Base-by-base conservation (phyloP, 2,888 invertebrate genomes). In the Tetramorium bicarinatum region DNA sequence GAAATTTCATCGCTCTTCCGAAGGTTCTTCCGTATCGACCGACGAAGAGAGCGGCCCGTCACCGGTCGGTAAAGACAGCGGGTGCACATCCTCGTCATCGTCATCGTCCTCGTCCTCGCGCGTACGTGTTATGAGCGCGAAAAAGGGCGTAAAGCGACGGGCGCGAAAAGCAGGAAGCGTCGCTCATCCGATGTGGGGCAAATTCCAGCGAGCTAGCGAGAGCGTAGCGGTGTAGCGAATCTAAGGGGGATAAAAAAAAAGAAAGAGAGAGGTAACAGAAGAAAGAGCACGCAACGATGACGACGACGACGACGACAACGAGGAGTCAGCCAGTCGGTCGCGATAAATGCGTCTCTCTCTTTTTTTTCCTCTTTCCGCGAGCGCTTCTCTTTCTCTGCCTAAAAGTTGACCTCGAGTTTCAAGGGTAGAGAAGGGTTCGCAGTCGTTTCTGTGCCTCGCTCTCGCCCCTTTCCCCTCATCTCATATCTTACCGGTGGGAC, bases 331-430 rank as follows among this genome's bases (percentile, higher is more conserved):
- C 74, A 79, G 79, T 72, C 79, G 79, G 72, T 72, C 56, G 79
- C 72, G 44, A 56, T 72, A 61, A 59, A 47, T 84, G 82, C 67
- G 84, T 90, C 86, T 89, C 79, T 86, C 82, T 85, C 82, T 85
- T 80, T 87, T 87, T 49, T 84, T 75, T 66, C 54, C 11, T 66
- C 56, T 85, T 84, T 71, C 62, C 82, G 59, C 66, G 59, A 34
- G 29, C 71, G 87, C 82, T 59, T 87, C 85, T 90, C 91, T 88
- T 87, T 93, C 93, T 92, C 91, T 93, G 93, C 94, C 95, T 93
- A 93, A 95, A 95, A 93, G 95, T 94, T 95, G 95, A 95, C 95
- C 95, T 95, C 95, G 95, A 95, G 94, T 95, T 95, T 95, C 95
- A 95, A 95, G 95, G 95, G 95, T 95, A 95, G 94, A 94, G 94